These are phyloP conservation scores for Deroptyus accipitrinus DNA, from an alignment of 2,113 vertebrate species.

Conservation along the genomic window DNA sequence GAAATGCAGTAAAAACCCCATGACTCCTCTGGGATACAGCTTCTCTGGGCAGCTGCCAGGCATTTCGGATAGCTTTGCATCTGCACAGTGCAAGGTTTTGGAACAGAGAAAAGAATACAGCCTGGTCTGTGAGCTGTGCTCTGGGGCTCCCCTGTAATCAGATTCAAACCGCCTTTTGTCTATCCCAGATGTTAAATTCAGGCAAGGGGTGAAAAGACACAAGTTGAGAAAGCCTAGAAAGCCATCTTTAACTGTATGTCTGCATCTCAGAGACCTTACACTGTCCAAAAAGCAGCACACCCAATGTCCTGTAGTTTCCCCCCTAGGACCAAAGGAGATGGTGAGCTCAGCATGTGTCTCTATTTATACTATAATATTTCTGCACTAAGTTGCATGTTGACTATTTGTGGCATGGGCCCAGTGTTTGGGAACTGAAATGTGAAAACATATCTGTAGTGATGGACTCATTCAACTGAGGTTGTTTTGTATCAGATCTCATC, in stretches of 20 bases:
- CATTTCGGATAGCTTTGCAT: background rate
- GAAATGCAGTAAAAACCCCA: background rate
- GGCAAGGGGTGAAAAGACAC: background rate
- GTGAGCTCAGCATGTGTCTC: rapidly evolving
- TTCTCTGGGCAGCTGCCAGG: background rate
- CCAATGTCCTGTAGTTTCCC: background rate
- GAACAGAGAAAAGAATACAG: background rate
- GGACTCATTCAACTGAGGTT: background rate
- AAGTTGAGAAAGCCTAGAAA: background rate
- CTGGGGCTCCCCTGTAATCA: background rate
- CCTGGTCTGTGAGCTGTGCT: background rate
- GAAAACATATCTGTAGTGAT: background rate
- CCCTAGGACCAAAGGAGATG: background rate
- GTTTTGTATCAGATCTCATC: background rate
- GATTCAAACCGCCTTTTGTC: background rate
- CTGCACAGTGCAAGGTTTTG: background rate
- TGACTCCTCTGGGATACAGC: background rate
- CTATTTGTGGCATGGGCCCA: background rate
- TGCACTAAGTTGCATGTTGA: background rate
- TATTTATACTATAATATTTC: background rate
- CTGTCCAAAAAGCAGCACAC: background rate
- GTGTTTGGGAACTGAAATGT: background rate
- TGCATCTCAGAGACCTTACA: background rate
- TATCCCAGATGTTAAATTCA: background rate
- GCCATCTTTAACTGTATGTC: background rate